Percentiles rank a stretch among this genome's conserved stretches.
Conservation (phyloP, 2,888 invertebrate species). For the Hemithea aestivaria region DNA sequence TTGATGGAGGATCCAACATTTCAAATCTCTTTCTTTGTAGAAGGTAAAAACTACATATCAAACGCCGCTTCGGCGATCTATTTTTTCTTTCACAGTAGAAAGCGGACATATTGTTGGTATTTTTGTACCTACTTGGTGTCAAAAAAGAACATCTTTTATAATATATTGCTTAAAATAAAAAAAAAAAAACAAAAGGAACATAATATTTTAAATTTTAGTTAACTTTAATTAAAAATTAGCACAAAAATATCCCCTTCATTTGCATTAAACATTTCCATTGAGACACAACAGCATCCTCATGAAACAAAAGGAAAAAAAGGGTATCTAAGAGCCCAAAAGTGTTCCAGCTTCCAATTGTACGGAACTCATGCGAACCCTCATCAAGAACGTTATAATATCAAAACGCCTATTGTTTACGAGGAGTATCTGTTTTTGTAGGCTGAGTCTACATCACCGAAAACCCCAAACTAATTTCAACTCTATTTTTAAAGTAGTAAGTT, state of each 20-base stretch:
- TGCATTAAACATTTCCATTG: constrained; percentile 18
- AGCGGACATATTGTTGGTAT: no score
- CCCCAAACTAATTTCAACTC: constrained; percentile 5
- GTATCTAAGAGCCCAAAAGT: constrained; percentile 15
- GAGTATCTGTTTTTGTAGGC: constrained; percentile 60
- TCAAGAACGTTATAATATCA: constrained; percentile 64
- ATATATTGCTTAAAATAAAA: no score
- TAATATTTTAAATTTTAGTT: no score
- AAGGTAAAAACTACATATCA: no score
- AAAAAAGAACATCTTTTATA: no score
- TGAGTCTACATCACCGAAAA: constrained; percentile 39
- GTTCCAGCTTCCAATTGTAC: constrained; percentile 28
- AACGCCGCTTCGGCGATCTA: no score
- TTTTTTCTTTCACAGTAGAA: no score
- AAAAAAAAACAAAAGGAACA: no score
- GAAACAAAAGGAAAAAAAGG: constrained; percentile 23
- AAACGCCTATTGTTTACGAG: constrained; percentile 64
- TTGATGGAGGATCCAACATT: no score
- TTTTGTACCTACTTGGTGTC: no score
- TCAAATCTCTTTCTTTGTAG: no score
- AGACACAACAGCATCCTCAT: constrained; percentile 17
- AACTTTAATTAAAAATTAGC: no score
- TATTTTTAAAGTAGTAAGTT: constrained; percentile 10
- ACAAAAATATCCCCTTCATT: constrained; percentile 12
- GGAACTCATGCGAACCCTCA: constrained; percentile 38